Evolutionary conservation across 2,888 invertebrate species (phyloP).

Genomic region (Drosophila heteroneura): DNA sequence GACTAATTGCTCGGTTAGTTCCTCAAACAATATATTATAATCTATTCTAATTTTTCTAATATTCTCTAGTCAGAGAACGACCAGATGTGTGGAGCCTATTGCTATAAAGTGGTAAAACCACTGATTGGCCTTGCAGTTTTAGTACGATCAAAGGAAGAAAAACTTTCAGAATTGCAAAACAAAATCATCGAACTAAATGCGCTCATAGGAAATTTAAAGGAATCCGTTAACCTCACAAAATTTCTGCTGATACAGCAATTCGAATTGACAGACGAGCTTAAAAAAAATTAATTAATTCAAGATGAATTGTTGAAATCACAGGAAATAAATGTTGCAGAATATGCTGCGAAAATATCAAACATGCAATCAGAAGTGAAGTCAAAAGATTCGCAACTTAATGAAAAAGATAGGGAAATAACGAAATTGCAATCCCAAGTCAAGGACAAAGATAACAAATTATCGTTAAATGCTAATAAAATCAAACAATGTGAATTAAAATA

Average conservation of each 20-base stretch:
- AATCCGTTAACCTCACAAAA: not conserved
- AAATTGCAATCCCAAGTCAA: too few species aligned
- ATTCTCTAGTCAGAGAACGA: too few species aligned
- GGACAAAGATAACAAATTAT: too few species aligned
- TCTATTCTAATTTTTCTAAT: too few species aligned
- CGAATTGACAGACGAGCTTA: not conserved
- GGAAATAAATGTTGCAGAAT: not conserved
- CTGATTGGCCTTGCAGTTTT: rapidly evolving
- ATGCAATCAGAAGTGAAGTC: not conserved
- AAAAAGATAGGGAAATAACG: not conserved
- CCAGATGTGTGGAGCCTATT: too few species aligned
- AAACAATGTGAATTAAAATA: too few species aligned
- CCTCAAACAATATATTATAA: too few species aligned
- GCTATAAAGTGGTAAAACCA: too few species aligned
- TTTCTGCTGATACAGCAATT: not conserved
- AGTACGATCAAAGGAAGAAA: not conserved
- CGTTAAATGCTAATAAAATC: too few species aligned
- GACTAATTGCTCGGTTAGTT: too few species aligned
- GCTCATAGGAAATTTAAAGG: not conserved
- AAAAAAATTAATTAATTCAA: rapidly evolving
- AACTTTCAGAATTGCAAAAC: not conserved
- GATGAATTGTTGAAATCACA: not conserved
- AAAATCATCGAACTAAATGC: not conserved
- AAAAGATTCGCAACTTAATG: not conserved
- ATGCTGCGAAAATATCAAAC: not conserved